Conservation (phyloP, 2,888 invertebrate species). For the Tachina grossa region DNA sequence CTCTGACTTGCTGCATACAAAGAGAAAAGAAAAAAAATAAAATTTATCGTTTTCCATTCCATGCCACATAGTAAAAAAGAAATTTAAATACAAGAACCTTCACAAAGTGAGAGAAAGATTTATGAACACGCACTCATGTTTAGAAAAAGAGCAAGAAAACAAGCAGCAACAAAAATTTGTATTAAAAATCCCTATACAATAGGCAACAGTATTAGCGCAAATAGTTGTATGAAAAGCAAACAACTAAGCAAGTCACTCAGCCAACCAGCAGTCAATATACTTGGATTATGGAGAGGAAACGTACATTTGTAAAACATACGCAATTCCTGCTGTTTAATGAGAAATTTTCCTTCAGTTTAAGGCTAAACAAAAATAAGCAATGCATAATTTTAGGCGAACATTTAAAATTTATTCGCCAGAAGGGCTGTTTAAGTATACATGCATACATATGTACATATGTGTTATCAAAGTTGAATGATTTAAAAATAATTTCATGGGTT, state of each 20-base stretch:
- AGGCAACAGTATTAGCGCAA: constrained; percentile 65
- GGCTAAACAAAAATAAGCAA: constrained; percentile 5
- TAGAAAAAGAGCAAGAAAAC: constrained; percentile 35
- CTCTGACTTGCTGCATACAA: constrained; percentile 26
- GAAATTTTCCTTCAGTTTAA: constrained; percentile 16
- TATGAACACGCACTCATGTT: constrained; percentile 67
- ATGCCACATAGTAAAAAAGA: constrained; percentile 35
- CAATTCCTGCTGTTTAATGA: constrained; percentile 64
- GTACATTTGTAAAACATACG: constrained; percentile 62
- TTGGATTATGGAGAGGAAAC: constrained; percentile 51
- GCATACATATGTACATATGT: background rate
- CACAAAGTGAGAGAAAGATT: constrained; percentile 67
- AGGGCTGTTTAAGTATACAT: background rate
- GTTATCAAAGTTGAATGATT: constrained; percentile 1
- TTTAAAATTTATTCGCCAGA: constrained; percentile 22
- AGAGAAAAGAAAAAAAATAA: constrained; percentile 51
- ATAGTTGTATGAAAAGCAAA: constrained; percentile 27
- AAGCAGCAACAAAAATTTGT: constrained; percentile 28
- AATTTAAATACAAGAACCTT: constrained; percentile 54
- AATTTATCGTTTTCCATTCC: constrained; percentile 66
- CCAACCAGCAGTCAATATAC: constrained; percentile 25
- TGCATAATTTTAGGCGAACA: constrained; percentile 46
- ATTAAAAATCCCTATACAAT: constrained; percentile 53
- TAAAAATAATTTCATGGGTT: background rate
- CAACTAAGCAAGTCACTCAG: background rate